Conservation (phyloP, 2,797 vertebrate species). For the Erithacus rubecula region DNA sequence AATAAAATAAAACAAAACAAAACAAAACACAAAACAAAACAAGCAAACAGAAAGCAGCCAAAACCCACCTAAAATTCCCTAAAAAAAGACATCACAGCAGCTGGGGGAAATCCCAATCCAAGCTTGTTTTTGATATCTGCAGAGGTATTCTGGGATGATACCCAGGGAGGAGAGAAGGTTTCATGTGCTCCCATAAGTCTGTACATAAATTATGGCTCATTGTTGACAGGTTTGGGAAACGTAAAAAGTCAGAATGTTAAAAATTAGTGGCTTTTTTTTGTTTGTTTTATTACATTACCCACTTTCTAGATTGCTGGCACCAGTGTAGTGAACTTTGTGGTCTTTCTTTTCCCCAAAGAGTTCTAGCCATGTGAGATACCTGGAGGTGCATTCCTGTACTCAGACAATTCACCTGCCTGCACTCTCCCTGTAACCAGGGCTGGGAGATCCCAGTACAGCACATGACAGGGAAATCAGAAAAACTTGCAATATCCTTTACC, state of each 20-base stretch:
- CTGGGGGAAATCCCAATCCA: background rate
- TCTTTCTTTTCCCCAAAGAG: background rate
- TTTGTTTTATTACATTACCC: background rate
- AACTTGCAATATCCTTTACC: background rate
- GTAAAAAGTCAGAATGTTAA: background rate
- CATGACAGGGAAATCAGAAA: background rate
- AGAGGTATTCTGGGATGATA: background rate
- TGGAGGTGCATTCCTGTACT: background rate
- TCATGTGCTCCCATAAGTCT: background rate
- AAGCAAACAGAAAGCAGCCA: background rate
- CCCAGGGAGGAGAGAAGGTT: background rate
- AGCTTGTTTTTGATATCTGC: background rate
- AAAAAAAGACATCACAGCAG: rapidly evolving
- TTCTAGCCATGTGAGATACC: background rate
- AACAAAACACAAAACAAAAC: background rate
- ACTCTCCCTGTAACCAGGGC: background rate
- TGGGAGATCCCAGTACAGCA: background rate
- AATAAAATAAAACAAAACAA: background rate
- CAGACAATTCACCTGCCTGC: background rate
- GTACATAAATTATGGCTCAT: background rate
- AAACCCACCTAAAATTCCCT: rapidly evolving
- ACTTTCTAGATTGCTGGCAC: background rate
- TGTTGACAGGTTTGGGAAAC: background rate
- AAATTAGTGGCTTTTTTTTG: background rate
- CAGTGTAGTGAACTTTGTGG: background rate